phyloP scores from a whole-genome alignment of 1,140 invertebrate species.

The Globodera ellingtonae region DNA sequence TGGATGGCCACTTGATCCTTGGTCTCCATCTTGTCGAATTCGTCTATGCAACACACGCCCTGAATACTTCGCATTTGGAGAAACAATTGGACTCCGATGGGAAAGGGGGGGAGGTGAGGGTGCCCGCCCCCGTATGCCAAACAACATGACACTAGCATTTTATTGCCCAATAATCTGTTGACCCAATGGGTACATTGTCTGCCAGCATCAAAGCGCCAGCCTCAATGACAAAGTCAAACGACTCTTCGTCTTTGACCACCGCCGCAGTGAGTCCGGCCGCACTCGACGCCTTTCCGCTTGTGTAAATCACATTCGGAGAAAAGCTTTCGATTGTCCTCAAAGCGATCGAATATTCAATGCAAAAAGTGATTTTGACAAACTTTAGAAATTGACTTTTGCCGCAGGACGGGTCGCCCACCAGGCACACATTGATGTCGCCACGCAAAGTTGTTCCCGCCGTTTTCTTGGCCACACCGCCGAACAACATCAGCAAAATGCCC shows the following conservation, averaged over 20 bases:
- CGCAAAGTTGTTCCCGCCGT: constrained; percentile 82
- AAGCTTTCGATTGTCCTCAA: constrained; percentile 82
- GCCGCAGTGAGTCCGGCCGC: constrained; percentile 97
- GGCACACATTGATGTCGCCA: constrained; percentile 95
- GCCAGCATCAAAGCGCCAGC: constrained; percentile 98
- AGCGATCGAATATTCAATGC: constrained; percentile 24
- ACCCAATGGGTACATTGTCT: constrained; percentile 74
- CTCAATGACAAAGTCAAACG: constrained; percentile 97
- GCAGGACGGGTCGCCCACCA: constrained; percentile 97
- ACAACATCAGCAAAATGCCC: constrained; percentile 90
- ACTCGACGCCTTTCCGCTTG: constrained; percentile 94
- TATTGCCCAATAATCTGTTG: neutral
- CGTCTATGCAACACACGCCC: constrained; percentile 98
- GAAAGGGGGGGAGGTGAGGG: no score
- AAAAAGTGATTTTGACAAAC: constrained; percentile 70
- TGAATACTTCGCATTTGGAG: constrained; percentile 41
- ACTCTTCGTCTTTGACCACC: constrained; percentile 94
- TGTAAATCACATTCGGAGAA: constrained; percentile 91
- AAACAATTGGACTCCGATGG: neutral
- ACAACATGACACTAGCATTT: neutral
- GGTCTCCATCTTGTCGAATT: constrained; percentile 99
- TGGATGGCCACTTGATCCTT: constrained; percentile 98
- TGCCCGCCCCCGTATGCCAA: neutral
- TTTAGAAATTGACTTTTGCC: constrained; percentile 97
- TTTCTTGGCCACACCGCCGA: constrained; percentile 90